Percentiles rank a stretch among this genome's conserved stretches.
Conservation (phyloP, 2,113 vertebrate species). For the Oophaga pumilio region DNA sequence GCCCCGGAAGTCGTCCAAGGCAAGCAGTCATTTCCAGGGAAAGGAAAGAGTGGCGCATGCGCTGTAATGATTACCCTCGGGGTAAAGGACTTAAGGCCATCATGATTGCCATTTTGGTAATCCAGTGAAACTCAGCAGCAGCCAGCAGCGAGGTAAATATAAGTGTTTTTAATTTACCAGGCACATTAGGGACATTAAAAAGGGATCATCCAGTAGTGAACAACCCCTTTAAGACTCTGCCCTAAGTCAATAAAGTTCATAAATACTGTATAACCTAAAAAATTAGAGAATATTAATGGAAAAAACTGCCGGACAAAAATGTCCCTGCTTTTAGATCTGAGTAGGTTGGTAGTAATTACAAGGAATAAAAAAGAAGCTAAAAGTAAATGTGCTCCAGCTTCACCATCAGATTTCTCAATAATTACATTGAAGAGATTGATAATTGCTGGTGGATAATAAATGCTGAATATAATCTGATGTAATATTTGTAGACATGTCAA, state of each 20-base stretch:
- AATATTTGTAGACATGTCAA: slow-evolving; percentile 13
- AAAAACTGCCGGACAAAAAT: background rate
- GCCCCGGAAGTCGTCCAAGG: too few species aligned
- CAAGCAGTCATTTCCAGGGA: too few species aligned
- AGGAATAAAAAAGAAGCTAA: background rate
- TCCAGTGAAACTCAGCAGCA: too few species aligned
- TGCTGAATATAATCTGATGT: background rate
- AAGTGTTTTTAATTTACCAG: too few species aligned
- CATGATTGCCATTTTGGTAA: too few species aligned
- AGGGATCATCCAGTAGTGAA: background rate
- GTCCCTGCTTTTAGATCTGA: background rate
- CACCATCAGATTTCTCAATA: slow-evolving; percentile 8
- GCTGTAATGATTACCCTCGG: too few species aligned
- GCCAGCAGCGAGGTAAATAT: too few species aligned
- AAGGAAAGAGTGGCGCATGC: too few species aligned
- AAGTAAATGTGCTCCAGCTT: slow-evolving; percentile 8
- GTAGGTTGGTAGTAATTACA: background rate
- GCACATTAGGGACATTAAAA: background rate
- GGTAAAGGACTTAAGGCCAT: too few species aligned
- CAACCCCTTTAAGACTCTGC: background rate
- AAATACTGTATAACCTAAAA: background rate
- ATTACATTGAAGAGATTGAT: slow-evolving; percentile 14
- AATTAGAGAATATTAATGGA: background rate
- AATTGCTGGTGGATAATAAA: slow-evolving; percentile 12
- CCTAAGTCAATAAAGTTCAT: background rate